phyloP scores from a whole-genome alignment of 1,140 invertebrate species.

The Leptinotarsa undecemlineata region DNA sequence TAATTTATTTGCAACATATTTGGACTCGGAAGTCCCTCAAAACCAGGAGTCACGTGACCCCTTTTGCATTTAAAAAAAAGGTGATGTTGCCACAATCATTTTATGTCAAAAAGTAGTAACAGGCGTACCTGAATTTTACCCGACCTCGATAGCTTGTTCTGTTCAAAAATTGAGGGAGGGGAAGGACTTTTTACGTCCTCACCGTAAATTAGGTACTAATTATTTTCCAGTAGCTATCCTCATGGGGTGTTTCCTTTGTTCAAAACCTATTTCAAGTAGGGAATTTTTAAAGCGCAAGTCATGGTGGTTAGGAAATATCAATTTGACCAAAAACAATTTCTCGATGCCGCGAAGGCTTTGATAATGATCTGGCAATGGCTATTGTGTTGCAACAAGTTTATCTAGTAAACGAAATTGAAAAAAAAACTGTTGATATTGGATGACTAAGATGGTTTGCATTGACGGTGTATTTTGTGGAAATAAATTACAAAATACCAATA shows the following conservation, averaged over 20 bases:
- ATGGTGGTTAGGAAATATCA: slow-evolving; percentile 16
- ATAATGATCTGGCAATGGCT: slow-evolving; percentile 12
- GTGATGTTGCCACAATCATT: too few species aligned
- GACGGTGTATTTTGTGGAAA: neutral
- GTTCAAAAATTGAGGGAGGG: too few species aligned
- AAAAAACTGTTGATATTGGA: slow-evolving; percentile 17
- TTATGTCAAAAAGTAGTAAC: too few species aligned
- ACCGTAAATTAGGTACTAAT: neutral
- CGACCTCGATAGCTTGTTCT: too few species aligned
- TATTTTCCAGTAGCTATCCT: neutral
- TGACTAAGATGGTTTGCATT: slow-evolving; percentile 6
- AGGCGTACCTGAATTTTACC: too few species aligned
- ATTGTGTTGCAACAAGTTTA: slow-evolving; percentile 23
- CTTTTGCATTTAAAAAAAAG: too few species aligned
- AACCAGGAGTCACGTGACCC: too few species aligned
- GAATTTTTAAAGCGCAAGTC: slow-evolving; percentile 6
- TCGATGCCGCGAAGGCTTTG: neutral
- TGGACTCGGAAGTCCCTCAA: too few species aligned
- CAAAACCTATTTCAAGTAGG: slow-evolving; percentile 1
- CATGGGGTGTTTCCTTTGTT: slow-evolving; percentile 19
- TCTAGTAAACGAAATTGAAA: slow-evolving; percentile 14
- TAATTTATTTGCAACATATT: too few species aligned
- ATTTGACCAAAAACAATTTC: slow-evolving; percentile 22
- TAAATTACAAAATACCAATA: neutral
- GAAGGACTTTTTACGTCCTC: too few species aligned